A percentile compares a stretch with the other conserved stretches of the same genome.
phyloP scores from a whole-genome alignment of 1,140 invertebrate genomes.

The Diorhabda carinulata region DNA sequence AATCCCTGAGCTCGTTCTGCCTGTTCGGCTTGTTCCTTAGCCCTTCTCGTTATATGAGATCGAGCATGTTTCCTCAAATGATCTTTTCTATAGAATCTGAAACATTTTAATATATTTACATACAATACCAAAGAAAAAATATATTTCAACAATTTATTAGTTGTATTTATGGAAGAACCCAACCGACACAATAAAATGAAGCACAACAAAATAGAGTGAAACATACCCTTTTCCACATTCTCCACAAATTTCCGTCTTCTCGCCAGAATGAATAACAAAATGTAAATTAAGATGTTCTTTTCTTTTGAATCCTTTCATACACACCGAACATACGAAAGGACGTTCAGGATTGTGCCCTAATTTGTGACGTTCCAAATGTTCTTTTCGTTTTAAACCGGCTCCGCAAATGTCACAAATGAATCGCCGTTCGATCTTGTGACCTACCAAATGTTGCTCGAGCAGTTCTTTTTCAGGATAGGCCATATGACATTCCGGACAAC shows the following conservation, averaged over 20 bases:
- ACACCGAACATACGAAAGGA: conserved; percentile 77
- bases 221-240: conserved; percentile 64
- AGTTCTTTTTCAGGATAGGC: conserved; percentile 77
- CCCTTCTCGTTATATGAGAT: conserved; percentile 66
- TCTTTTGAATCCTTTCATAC: conserved; percentile 68
- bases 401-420: conserved; percentile 85
- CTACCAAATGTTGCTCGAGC: conserved; percentile 74
- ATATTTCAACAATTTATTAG: too few species aligned
- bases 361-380: conserved; percentile 76
- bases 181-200: too few species aligned
- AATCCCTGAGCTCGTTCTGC: conserved; percentile 29
- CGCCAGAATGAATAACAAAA: conserved; percentile 74
- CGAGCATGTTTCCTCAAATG: conserved; percentile 73
- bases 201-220: neutral
- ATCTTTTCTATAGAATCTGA: conserved; percentile 74
- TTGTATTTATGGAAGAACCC: too few species aligned
- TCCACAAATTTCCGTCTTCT: conserved; percentile 66
- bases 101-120: neutral
- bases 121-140: too few species aligned
- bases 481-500: conserved; percentile 83
- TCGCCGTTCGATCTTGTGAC: conserved; percentile 72
- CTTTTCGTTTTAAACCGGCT: conserved; percentile 76
- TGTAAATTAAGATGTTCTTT: conserved; percentile 77
- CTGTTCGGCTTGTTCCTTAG: conserved; percentile 58
- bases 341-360: conserved; percentile 77